Evolutionary conservation across 2,113 vertebrate species (phyloP).

Genomic region (Melospiza georgiana): DNA sequence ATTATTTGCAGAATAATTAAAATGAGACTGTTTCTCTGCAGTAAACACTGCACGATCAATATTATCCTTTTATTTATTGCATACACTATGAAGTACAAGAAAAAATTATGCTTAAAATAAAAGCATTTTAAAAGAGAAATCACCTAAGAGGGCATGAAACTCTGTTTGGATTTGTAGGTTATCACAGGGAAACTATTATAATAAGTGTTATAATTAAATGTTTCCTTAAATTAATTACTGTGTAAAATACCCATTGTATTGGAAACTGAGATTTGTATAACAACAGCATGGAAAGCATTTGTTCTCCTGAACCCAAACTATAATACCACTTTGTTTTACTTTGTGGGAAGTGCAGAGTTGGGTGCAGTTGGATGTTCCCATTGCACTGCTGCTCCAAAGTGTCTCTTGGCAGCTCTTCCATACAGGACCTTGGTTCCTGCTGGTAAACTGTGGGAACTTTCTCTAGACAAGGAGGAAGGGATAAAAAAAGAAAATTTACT

Average conservation of each 20-base stretch:
- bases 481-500: background rate
- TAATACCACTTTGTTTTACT: background rate
- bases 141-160: background rate
- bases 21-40: background rate
- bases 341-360: background rate
- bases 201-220: background rate
- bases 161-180: background rate
- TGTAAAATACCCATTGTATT: background rate
- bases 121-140: background rate
- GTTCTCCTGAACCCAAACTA: background rate
- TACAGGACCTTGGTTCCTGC: rapidly evolving
- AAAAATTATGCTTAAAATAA: background rate
- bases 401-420: background rate
- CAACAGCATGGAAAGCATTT: background rate
- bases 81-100: background rate
- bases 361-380: background rate
- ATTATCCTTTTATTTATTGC: background rate
- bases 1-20: background rate
- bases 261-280: background rate
- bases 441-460: background rate
- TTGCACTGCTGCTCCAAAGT: background rate
- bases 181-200: background rate
- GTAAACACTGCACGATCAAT: background rate
- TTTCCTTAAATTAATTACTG: background rate
- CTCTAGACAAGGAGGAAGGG: background rate